A percentile compares a stretch with the other conserved stretches of the same genome.
These are phyloP conservation scores for Achroia grisella DNA, from an alignment of 1,140 invertebrate genomes.

Conservation along the genomic window DNA sequence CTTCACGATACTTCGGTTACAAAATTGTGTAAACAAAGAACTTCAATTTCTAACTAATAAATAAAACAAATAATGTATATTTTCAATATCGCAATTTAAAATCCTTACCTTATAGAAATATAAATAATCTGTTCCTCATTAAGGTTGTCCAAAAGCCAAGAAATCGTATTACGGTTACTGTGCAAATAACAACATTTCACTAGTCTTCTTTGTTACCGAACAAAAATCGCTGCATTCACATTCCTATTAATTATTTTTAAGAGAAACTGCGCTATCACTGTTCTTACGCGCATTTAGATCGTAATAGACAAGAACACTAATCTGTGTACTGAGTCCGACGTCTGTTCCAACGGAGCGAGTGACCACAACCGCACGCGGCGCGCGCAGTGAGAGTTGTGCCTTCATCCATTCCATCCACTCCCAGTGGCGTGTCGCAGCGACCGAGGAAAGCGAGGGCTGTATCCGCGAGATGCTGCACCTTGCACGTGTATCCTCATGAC, in stretches of 20 bases:
- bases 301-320: constrained; percentile 49
- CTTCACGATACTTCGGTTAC: constrained; percentile 21
- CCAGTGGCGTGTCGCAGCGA: constrained; percentile 25
- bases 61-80: too few species aligned
- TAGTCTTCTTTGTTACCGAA: constrained; percentile 54
- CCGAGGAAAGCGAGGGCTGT: constrained; percentile 35
- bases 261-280: constrained; percentile 54
- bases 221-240: constrained; percentile 61
- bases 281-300: constrained; percentile 40
- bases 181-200: constrained; percentile 61
- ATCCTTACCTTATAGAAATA: constrained; percentile 45
- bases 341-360: constrained; percentile 29
- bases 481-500: constrained; percentile 20
- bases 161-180: constrained; percentile 34
- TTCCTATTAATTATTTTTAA: constrained; percentile 62
- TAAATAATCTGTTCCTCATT: constrained; percentile 50
- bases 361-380: constrained; percentile 59
- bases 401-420: constrained; percentile 2
- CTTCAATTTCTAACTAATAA: too few species aligned
- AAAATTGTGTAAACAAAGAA: too few species aligned
- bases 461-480: constrained; percentile 42
- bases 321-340: constrained; percentile 18
- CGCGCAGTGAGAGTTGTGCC: constrained; percentile 66
- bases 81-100: not conserved
- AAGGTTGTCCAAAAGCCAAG: constrained; percentile 37